Evolutionary conservation across 2,888 invertebrate species (phyloP).

Genomic region (Gari tellinella): DNA sequence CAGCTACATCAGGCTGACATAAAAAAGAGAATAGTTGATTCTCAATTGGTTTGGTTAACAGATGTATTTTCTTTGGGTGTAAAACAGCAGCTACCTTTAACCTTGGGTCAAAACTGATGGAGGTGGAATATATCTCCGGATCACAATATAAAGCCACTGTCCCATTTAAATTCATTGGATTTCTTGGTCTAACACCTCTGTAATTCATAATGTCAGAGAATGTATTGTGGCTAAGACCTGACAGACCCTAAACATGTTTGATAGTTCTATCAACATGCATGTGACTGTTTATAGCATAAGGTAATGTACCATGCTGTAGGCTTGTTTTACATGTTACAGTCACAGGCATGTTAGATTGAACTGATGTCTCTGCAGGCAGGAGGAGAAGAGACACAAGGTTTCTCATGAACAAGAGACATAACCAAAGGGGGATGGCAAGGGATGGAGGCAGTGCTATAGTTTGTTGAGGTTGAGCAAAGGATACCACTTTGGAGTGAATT

Average conservation of each 20-base stretch:
- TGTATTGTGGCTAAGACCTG: too few relatives aligned
- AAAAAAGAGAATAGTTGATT: conserved; percentile 4
- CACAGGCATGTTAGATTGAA: too few relatives aligned
- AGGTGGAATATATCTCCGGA: conserved; percentile 1
- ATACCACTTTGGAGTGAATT: too few relatives aligned
- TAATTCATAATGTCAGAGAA: not conserved
- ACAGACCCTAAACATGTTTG: too few relatives aligned
- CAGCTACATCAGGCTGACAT: not conserved
- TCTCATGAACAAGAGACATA: too few relatives aligned
- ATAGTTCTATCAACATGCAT: conserved; percentile 4
- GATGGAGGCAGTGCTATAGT: too few relatives aligned
- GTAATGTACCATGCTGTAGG: not conserved
- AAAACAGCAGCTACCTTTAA: conserved; percentile 11
- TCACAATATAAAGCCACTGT: conserved; percentile 9
- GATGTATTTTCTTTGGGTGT: conserved; percentile 10
- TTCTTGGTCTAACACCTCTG: not conserved
- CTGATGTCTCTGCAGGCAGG: too few relatives aligned
- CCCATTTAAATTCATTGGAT: conserved; percentile 4
- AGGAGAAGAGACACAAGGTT: too few relatives aligned
- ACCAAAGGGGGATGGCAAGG: too few relatives aligned
- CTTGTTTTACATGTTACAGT: too few relatives aligned
- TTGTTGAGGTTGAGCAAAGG: too few relatives aligned
- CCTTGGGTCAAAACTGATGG: not conserved
- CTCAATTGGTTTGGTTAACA: not conserved
- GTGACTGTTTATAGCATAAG: conserved; percentile 3